Conservation (phyloP, 2,797 vertebrate genomes). For the Meriones psammophilus region DNA sequence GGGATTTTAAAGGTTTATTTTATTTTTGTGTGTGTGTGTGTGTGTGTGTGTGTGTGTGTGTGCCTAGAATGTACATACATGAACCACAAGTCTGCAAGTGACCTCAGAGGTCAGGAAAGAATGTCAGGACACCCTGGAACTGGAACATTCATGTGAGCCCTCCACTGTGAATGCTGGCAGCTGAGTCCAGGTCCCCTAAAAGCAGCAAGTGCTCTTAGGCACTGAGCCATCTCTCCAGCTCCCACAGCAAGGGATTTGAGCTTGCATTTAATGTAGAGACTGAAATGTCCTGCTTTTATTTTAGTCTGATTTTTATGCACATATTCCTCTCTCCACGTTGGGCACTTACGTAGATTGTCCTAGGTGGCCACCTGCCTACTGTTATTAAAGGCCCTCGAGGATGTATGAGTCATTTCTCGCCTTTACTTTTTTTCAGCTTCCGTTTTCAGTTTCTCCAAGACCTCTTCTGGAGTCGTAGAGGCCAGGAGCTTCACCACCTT, state of each 20-base stretch:
- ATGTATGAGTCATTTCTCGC: slow-evolving; percentile 1
- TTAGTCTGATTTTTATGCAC: not conserved
- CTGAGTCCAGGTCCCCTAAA: not conserved
- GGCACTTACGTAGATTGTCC: not conserved
- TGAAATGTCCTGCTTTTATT: not conserved
- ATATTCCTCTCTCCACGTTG: not conserved
- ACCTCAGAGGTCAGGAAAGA: not conserved
- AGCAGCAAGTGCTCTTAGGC: not conserved
- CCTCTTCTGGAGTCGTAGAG: slow-evolving; percentile 90
- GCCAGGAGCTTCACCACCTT: slow-evolving; percentile 93
- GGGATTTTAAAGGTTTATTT: slow-evolving; percentile 9
- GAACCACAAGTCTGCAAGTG: not conserved
- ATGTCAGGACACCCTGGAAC: not conserved
- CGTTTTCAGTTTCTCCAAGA: slow-evolving; percentile 92
- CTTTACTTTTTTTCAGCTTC: slow-evolving; percentile 87
- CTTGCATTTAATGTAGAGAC: not conserved
- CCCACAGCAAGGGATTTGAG: not conserved
- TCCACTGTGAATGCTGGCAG: not conserved
- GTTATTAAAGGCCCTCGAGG: slow-evolving; percentile 26
- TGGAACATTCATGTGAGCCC: not conserved
- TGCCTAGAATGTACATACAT: not conserved
- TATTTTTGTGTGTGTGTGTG: not conserved
- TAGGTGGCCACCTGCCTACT: not conserved
- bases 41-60: not conserved
- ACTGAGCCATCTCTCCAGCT: no score